Conservation (phyloP, 1,140 invertebrate genomes). For the Drosophila miranda region DNA sequence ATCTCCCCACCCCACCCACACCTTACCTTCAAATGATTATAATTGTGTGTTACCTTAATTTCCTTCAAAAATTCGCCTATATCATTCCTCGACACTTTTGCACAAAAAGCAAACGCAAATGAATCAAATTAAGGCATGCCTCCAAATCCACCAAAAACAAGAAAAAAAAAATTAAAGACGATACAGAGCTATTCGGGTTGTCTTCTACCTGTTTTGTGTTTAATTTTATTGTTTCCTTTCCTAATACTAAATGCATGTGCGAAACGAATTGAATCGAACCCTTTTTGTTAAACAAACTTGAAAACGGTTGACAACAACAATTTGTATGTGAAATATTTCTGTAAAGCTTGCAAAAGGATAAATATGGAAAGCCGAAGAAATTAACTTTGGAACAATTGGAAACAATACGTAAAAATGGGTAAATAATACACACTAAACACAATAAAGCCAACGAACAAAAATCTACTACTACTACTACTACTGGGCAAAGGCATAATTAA, state of each 20-base stretch:
- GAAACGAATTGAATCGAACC: slow-evolving; percentile 6
- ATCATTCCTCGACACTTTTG: slow-evolving; percentile 42
- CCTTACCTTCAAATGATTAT: not conserved
- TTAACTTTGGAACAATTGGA: slow-evolving; percentile 93
- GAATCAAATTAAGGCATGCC: slow-evolving; percentile 50
- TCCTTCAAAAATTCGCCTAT: slow-evolving; percentile 26
- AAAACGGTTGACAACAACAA: slow-evolving; percentile 57
- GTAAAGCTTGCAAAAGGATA: slow-evolving; percentile 95
- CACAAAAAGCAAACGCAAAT: slow-evolving; percentile 46
- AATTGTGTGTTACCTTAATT: slow-evolving; percentile 25
- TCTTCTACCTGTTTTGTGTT: slow-evolving; percentile 3
- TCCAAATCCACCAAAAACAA: slow-evolving; percentile 27
- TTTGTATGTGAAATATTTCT: slow-evolving; percentile 83
- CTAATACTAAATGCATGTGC: slow-evolving; percentile 30
- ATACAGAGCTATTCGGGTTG: slow-evolving; percentile 1
- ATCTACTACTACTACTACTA: too few species aligned
- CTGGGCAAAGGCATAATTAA: slow-evolving; percentile 16
- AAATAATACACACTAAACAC: slow-evolving; percentile 84
- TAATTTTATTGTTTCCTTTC: slow-evolving; percentile 6
- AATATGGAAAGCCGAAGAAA: slow-evolving; percentile 93
- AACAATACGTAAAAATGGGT: slow-evolving; percentile 92
- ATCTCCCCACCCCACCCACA: slow-evolving; percentile 20
- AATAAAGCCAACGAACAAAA: slow-evolving; percentile 38
- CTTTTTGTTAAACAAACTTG: slow-evolving; percentile 42
- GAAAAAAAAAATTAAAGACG: slow-evolving; percentile 8